Base-by-base conservation (phyloP, 35 echinoderm and acorn worm genomes). In the Apostichopus parvimensis region DNA sequence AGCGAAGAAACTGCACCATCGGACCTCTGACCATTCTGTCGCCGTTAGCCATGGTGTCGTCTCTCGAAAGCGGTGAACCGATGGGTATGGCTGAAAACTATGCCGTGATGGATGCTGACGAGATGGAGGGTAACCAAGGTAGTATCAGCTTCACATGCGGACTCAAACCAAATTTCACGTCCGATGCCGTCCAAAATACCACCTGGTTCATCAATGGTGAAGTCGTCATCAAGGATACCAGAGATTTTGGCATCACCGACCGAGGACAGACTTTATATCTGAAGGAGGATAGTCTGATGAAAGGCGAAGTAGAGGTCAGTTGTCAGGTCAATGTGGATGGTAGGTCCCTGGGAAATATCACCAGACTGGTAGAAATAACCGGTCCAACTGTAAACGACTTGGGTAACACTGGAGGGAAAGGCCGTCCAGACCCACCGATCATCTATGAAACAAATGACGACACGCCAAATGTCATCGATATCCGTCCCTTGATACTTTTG, bases 301-400 rank as follows among this genome's bases (percentile, higher is more conserved):
- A 21, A 60, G 53, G 15, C 0, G 71, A 77, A 59, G 23, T 91
- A 56, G 89, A 91, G 55, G 89, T 91, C 73, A 91, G 89, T 59
- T 91, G 89, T 28, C 45, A 91, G 34, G 89, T 91, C 17, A 13
- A 91, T 56, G 68, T 91, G 76, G 73, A 91, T 78, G 89, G 89
- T 24, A 56, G 72, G 55, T 91, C 89, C 6, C 73, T 91, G 6
- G 89, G 89, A 77, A 91, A 91, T 79, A 91, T 91, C 10, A 91
- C 89, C 8, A 56, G 89, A 23, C 9, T 91, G 71, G 75, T 91
- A 57, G 89, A 91, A 79, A 91, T 91, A 57, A 52, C 89, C 0
- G 53, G 26, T 53, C 56, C 73, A 5, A 14, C 5, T 18, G 72
- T 17, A 8, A 78, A 79, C 2, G 73, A 91, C 34, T 23, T 78